A percentile compares a stretch with the other conserved stretches of the same genome.
phyloP scores from a whole-genome alignment of 2,888 invertebrate species.

The Leptinotarsa juncta region DNA sequence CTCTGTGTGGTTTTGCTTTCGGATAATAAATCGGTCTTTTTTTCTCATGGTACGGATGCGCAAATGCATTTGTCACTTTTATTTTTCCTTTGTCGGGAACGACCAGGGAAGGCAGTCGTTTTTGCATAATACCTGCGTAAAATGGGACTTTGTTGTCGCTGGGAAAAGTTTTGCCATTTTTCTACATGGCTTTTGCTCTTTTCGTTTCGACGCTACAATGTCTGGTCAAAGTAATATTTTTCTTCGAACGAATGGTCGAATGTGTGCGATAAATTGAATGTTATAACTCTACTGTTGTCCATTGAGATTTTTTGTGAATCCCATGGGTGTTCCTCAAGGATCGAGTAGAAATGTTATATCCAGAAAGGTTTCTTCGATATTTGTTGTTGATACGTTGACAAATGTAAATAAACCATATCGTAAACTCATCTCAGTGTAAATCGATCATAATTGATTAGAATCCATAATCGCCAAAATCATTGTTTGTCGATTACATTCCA shows the following conservation, averaged over 20 bases:
- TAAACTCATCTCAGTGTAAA: too few species aligned
- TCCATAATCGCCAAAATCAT: too few species aligned
- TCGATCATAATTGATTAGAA: too few species aligned
- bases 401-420: too few species aligned
- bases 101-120: conserved; percentile 33
- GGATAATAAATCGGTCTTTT: conserved; percentile 61
- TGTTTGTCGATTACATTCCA: too few species aligned
- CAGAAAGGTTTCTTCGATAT: too few species aligned
- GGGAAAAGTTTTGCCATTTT: conserved; percentile 28
- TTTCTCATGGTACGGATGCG: conserved; percentile 48
- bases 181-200: conserved; percentile 23
- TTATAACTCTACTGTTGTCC: too few species aligned
- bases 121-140: conserved; percentile 48
- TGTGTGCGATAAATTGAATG: background rate
- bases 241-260: background rate
- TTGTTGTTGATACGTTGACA: too few species aligned
- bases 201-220: conserved; percentile 16
- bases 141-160: conserved; percentile 25
- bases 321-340: too few species aligned
- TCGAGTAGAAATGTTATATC: too few species aligned
- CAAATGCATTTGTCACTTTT: conserved; percentile 60
- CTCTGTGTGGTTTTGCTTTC: conserved; percentile 52
- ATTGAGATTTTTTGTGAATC: too few species aligned
- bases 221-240: conserved; percentile 14
- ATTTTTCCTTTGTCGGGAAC: conserved; percentile 47